Evolutionary conservation across 2,797 vertebrate genomes (phyloP), one percentile per base, ranked within the genome.

Genomic region (Eutrigla gurnardus): DNA sequence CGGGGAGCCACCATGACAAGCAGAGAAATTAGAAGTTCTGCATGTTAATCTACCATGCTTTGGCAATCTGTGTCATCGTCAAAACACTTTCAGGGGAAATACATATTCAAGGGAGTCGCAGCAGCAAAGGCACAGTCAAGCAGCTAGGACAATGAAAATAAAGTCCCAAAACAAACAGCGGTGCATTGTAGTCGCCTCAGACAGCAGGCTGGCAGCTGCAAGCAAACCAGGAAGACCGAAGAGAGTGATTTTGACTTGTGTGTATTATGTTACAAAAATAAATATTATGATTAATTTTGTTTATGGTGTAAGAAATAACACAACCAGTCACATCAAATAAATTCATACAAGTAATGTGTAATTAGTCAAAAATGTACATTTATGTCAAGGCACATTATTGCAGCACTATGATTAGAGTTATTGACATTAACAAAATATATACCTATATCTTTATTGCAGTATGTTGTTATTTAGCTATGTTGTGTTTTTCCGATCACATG

Each of bases 1-100:
- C 71, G 88, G 79, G 93, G 93, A 96, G 88, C 78, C 85, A 93
- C 90, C 91, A 87, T 94, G 95, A 96, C 94, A 97, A 91, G 89
- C 90, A 92, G 88, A 93, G 93, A 94, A 94, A 95, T 94, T 89
- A 95, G 77, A 93, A 94, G 88, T 90, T 86, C 92, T 88, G 82
- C 81, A 88, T 94, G 95, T 94, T 94, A 94, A 94, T 93, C 91
- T 89, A 93, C 90, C 85, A 82, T 90, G 88, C 87, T 90, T 88
- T 90, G 89, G 89, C 86, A 93, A 92, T 94, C 86, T 94, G 92
- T 92, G 89, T 81, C 92, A 92, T 89, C 82, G 85, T 85, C 86
- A 94, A 90, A 92, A 90, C 90, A 81, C 70, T 89, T 91, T 93
- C 83, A 59, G 77, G 77, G 84, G 79, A 89, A 89, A 94, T 90